These are phyloP conservation scores for Diarsia brunnea DNA, from an alignment of 2,888 invertebrate species.

Conservation along the genomic window DNA sequence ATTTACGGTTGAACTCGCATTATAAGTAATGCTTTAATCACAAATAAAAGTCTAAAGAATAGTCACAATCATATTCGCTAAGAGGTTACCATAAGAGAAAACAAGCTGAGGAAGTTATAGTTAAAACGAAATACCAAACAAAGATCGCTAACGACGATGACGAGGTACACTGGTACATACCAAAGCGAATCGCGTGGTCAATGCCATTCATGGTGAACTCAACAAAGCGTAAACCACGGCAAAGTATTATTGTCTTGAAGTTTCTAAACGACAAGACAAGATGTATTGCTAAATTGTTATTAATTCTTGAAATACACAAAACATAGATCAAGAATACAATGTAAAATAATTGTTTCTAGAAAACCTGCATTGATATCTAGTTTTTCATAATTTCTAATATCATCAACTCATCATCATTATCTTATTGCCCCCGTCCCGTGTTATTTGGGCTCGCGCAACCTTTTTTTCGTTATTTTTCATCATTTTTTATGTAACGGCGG, in stretches of 20 bases:
- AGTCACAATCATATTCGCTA: constrained; percentile 28
- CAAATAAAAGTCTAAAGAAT: constrained; percentile 10
- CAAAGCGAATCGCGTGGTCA: constrained; percentile 74
- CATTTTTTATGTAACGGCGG: background rate
- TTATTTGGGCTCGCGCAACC: too few species aligned
- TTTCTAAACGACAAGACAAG: constrained; percentile 58
- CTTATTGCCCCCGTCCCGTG: too few species aligned
- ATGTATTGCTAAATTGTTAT: constrained; percentile 35
- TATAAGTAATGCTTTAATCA: background rate
- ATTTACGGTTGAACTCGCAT: constrained; percentile 6
- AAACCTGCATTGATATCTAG: background rate
- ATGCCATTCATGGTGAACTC: constrained; percentile 70
- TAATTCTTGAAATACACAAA: constrained; percentile 38
- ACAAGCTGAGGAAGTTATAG: constrained; percentile 42
- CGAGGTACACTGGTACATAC: constrained; percentile 66
- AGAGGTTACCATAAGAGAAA: constrained; percentile 46
- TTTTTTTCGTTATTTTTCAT: too few species aligned
- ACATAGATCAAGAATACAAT: background rate
- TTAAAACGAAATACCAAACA: constrained; percentile 62
- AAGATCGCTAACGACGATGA: constrained; percentile 68
- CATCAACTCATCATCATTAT: too few species aligned
- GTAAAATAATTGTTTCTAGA: background rate
- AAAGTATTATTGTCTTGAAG: constrained; percentile 64
- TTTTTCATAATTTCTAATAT: background rate
- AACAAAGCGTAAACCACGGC: constrained; percentile 67